phyloP scores from a whole-genome alignment of 2,113 vertebrate species.

The Brienomyrus longianalis region DNA sequence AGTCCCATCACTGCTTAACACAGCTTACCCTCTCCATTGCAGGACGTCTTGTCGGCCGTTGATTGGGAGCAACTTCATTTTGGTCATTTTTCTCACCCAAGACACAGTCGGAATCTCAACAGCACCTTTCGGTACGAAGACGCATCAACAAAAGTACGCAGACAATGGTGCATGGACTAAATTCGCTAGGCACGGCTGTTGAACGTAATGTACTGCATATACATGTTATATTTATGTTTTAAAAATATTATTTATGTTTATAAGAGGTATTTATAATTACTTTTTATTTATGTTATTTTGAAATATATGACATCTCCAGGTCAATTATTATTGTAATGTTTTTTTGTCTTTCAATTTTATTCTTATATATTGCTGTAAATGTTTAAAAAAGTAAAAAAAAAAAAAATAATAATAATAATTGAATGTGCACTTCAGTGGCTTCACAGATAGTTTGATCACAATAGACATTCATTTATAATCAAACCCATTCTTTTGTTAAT shows the following conservation, averaged over 20 bases:
- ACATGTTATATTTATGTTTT: conserved; percentile 70
- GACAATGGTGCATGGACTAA: conserved; percentile 58
- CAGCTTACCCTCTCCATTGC: conserved; percentile 26
- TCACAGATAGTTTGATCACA: conserved; percentile 14
- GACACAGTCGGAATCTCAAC: conserved; percentile 33
- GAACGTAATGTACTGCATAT: conserved; percentile 67
- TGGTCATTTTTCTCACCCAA: conserved; percentile 46
- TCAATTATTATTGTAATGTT: conserved; percentile 65
- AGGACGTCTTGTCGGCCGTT: conserved; percentile 45
- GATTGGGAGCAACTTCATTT: conserved; percentile 47
- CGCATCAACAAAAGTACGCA: conserved; percentile 48
- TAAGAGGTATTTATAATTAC: conserved; percentile 77
- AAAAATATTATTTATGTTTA: conserved; percentile 72
- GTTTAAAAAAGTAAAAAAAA: conserved; percentile 54
- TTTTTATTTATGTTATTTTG: conserved; percentile 75
- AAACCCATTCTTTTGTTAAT: neutral
- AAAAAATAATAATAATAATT: conserved; percentile 31
- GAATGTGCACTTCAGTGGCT: conserved; percentile 49
- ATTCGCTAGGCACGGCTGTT: conserved; percentile 61
- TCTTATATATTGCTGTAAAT: conserved; percentile 61
- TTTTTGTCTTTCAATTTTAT: conserved; percentile 43
- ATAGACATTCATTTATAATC: neutral
- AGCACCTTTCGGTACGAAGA: conserved; percentile 56
- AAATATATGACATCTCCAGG: conserved; percentile 66
- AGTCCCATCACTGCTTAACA: neutral